Percentiles rank a stretch among this genome's conserved stretches.
Conservation (phyloP, 1,140 invertebrate species). For the Hypsibius dujardini region DNA sequence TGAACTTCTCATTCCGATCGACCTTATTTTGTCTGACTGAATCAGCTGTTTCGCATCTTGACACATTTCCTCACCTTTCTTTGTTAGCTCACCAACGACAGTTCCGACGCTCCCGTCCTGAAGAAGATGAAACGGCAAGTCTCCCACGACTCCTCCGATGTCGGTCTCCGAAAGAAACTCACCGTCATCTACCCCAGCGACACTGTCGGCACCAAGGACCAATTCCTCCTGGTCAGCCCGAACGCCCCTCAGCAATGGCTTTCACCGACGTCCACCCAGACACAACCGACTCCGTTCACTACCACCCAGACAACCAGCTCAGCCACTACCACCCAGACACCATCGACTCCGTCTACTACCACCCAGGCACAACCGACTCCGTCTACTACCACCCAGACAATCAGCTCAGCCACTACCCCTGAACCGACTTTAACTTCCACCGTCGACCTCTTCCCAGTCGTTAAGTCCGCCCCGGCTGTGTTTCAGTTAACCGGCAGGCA, state of each 20-base stretch:
- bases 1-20: neutral
- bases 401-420: too few relatives aligned
- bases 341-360: neutral
- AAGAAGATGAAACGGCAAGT: neutral
- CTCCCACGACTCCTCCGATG: neutral
- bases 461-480: too few relatives aligned
- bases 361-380: neutral
- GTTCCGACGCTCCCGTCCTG: neutral
- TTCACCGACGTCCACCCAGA: too few relatives aligned
- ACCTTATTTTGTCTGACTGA: neutral
- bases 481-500: too few relatives aligned
- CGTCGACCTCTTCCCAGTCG: too few relatives aligned
- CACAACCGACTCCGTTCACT: too few relatives aligned
- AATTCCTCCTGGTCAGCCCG: neutral
- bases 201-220: neutral
- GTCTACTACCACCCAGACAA: too few relatives aligned
- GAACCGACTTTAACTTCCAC: too few relatives aligned
- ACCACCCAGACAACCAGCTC: too few relatives aligned
- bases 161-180: neutral
- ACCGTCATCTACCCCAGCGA: neutral
- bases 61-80: neutral
- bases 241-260: neutral
- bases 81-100: neutral
- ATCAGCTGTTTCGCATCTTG: neutral
- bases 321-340: neutral